These are phyloP conservation scores for Drosophila micromelanica DNA, from an alignment of 1,140 invertebrate genomes.

Conservation along the genomic window DNA sequence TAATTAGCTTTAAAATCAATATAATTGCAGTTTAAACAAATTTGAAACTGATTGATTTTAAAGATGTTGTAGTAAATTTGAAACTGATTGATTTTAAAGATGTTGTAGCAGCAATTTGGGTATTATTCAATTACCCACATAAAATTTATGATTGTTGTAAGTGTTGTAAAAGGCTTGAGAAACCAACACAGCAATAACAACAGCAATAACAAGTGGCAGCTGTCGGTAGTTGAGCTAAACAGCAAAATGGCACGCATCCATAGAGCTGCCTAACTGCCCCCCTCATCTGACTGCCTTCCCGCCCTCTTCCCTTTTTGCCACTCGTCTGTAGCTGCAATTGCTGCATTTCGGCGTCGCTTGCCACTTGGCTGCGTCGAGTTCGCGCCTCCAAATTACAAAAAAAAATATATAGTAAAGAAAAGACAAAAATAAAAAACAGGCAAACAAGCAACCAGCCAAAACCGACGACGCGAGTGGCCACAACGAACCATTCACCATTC, in stretches of 20 bases:
- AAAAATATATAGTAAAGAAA: slow-evolving; percentile 37
- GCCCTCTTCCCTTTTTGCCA: background rate
- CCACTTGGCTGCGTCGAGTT: slow-evolving; percentile 73
- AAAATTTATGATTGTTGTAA: slow-evolving; percentile 38
- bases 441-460: slow-evolving; percentile 47
- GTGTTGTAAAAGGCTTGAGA: slow-evolving; percentile 62
- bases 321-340: slow-evolving; percentile 33
- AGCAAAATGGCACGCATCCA: slow-evolving; percentile 78
- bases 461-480: slow-evolving; percentile 23
- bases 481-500: slow-evolving; percentile 73
- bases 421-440: slow-evolving; percentile 35
- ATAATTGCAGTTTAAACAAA: slow-evolving; percentile 6
- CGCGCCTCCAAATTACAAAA: slow-evolving; percentile 65
- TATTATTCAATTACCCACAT: slow-evolving; percentile 73
- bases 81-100: background rate
- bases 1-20: slow-evolving; percentile 8
- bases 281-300: background rate
- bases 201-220: slow-evolving; percentile 37
- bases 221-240: slow-evolving; percentile 78
- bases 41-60: background rate
- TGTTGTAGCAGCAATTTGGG: slow-evolving; percentile 34
- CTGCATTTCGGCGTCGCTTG: slow-evolving; percentile 69
- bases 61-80: slow-evolving; percentile 29
- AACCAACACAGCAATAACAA: slow-evolving; percentile 36
- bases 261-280: slow-evolving; percentile 31